Percentiles rank a stretch among this genome's conserved stretches.
phyloP scores from a whole-genome alignment of 2,113 vertebrate genomes.

The Phylloscopus whistleri region DNA sequence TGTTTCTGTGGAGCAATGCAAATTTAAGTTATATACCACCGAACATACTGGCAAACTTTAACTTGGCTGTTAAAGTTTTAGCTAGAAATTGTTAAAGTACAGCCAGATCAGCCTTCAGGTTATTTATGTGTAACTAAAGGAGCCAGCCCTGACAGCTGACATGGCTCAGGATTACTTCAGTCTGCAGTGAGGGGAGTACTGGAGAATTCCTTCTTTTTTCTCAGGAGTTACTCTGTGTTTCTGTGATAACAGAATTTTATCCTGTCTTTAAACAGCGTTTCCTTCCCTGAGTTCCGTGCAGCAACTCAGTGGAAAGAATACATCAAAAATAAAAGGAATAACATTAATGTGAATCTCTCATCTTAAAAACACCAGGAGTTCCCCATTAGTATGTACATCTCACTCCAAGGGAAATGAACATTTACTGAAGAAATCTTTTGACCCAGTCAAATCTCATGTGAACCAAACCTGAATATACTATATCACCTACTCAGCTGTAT shows the following conservation, averaged over 20 bases:
- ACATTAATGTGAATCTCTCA: neutral
- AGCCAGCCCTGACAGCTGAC: neutral
- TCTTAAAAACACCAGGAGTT: neutral
- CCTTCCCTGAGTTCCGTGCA: neutral
- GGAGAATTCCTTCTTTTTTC: neutral
- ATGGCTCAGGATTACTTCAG: neutral
- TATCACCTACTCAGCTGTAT: neutral
- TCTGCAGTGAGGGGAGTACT: neutral
- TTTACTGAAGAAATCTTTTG: neutral
- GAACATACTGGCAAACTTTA: neutral
- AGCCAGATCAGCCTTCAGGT: neutral
- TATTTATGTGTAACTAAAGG: neutral
- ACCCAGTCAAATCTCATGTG: neutral
- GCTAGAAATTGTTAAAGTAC: neutral
- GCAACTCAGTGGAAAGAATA: neutral
- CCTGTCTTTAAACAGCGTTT: neutral
- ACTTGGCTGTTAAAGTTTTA: neutral
- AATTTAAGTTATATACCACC: neutral
- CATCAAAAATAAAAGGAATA: neutral
- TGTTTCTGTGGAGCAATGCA: neutral
- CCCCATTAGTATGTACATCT: neutral
- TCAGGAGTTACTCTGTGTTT: neutral
- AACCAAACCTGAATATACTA: neutral
- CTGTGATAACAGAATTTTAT: neutral
- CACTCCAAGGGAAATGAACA: neutral